Conservation (phyloP, 2,888 invertebrate species). For the Pseudococcus jackbeardsleyi region DNA sequence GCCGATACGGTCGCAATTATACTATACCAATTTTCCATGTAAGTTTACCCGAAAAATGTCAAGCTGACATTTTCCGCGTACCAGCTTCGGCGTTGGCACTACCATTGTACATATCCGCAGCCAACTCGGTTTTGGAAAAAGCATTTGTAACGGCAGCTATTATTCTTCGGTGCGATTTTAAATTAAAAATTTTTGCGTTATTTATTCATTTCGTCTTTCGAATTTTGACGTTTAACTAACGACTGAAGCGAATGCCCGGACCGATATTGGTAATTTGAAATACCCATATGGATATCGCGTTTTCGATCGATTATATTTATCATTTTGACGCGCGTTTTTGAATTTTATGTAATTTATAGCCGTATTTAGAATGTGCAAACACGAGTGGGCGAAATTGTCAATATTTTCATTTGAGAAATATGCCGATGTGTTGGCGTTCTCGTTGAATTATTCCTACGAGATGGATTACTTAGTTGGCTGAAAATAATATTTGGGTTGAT, state of each 20-base stretch:
- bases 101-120: neutral
- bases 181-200: neutral
- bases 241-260: neutral
- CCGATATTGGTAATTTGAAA: neutral
- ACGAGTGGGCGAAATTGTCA: too few species aligned
- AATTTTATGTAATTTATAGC: too few species aligned
- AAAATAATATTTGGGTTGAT: too few species aligned
- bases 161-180: neutral
- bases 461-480: too few species aligned
- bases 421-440: too few species aligned
- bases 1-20: neutral
- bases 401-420: neutral
- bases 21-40: conserved; percentile 43
- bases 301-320: neutral
- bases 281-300: neutral
- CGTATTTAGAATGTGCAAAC: too few species aligned
- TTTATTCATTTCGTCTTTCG: conserved; percentile 5
- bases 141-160: neutral
- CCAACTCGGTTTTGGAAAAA: neutral
- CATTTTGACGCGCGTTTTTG: too few species aligned
- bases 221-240: neutral
- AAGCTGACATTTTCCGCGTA: conserved; percentile 11
- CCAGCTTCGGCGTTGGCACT: neutral
- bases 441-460: too few species aligned
- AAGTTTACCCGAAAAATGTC: conserved; percentile 33